Percentiles rank a stretch among this genome's conserved stretches.
Conservation (phyloP, 2,113 vertebrate species). For the Dendropsophus ebraccatus region DNA sequence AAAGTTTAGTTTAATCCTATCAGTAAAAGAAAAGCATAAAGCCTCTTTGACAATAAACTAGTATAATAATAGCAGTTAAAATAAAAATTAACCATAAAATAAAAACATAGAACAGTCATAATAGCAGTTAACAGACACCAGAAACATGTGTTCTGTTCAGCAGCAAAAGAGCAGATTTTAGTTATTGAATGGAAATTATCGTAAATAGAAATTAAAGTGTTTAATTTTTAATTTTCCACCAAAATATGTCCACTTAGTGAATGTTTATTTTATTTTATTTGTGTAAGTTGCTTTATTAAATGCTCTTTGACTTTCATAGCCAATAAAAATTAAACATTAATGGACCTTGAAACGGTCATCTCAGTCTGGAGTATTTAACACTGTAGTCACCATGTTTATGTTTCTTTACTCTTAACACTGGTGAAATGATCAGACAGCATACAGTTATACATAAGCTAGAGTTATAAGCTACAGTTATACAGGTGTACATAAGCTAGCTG, state of each 20-base stretch:
- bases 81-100: too few species aligned
- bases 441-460: too few species aligned
- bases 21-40: too few species aligned
- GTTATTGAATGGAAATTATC: constrained; percentile 70
- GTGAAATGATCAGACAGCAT: neutral
- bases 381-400: constrained; percentile 75
- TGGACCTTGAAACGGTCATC: constrained; percentile 77
- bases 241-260: constrained; percentile 79
- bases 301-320: constrained; percentile 83
- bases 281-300: constrained; percentile 79
- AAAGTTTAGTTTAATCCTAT: too few species aligned
- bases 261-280: constrained; percentile 74
- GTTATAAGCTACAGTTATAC: too few species aligned
- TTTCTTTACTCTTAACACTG: constrained; percentile 72
- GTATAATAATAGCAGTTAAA: too few species aligned
- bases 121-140: neutral
- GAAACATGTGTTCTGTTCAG: neutral
- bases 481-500: too few species aligned
- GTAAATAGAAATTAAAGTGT: constrained; percentile 78
- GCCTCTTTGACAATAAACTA: too few species aligned
- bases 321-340: constrained; percentile 85
- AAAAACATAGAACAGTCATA: neutral
- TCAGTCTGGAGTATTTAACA: constrained; percentile 69
- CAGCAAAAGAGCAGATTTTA: neutral
- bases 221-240: constrained; percentile 72